phyloP scores from a whole-genome alignment of 2,797 vertebrate species.

The Melanotaenia boesemani region DNA sequence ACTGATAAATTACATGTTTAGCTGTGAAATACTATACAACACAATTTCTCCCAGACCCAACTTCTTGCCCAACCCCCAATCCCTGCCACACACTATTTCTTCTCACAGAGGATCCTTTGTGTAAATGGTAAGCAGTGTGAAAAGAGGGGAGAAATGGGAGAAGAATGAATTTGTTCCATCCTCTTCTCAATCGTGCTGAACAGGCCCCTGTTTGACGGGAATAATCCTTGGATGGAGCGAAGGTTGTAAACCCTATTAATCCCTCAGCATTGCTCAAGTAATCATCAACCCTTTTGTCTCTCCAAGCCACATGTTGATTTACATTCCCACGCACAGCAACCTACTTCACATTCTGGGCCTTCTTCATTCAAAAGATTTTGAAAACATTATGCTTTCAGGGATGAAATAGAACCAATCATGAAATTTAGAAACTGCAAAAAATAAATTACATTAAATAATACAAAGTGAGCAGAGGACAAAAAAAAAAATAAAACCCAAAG shows the following conservation, averaged over 20 bases:
- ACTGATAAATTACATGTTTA: conserved; percentile 45
- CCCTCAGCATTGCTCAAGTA: conserved; percentile 38
- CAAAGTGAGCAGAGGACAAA: background rate
- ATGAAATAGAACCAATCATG: conserved; percentile 10
- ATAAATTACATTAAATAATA: background rate
- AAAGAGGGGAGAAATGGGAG: conserved; percentile 62
- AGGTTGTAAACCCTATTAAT: conserved; percentile 60
- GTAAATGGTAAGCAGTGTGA: conserved; percentile 60
- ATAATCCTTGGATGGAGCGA: conserved; percentile 53
- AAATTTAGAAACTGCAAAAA: conserved; percentile 12
- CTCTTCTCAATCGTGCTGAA: conserved; percentile 53
- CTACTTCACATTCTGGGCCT: conserved; percentile 13
- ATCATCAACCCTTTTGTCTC: conserved; percentile 37
- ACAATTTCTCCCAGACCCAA: conserved; percentile 27
- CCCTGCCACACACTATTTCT: conserved; percentile 51
- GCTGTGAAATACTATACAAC: conserved; percentile 27
- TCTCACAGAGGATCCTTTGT: conserved; percentile 76
- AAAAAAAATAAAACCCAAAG: conserved; percentile 19
- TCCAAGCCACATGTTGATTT: conserved; percentile 34
- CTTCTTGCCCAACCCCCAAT: conserved; percentile 22
- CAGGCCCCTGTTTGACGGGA: conserved; percentile 65
- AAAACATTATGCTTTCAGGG: conserved; percentile 2
- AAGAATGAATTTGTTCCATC: conserved; percentile 64
- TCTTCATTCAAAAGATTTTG: conserved; percentile 19
- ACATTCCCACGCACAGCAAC: conserved; percentile 40